Conservation (phyloP, 37 sponge, comb jelly and placozoan genomes). For the Petrosia ficiformis region DNA sequence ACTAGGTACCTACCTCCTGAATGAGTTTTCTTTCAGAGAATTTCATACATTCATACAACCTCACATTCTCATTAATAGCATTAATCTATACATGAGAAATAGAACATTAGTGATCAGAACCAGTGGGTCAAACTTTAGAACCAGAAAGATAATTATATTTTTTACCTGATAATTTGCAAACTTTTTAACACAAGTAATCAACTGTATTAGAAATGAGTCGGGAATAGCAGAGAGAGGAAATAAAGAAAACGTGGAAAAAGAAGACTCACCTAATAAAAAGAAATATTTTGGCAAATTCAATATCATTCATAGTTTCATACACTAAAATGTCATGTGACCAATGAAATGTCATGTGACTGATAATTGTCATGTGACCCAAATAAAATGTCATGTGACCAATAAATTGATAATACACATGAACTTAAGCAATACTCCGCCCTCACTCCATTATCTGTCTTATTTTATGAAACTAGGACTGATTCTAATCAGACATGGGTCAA, state of each 20-base stretch:
- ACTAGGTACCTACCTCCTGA: conserved; percentile 22
- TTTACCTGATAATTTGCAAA: conserved; percentile 35
- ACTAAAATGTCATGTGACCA: no score
- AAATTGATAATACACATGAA: no score
- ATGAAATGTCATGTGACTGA: no score
- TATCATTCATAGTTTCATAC: no score
- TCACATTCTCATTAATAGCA: conserved; percentile 48
- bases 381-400: no score
- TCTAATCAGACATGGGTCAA: no score
- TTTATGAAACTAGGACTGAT: no score
- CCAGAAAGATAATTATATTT: background rate
- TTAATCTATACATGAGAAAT: conserved; percentile 35
- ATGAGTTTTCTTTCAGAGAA: conserved; percentile 52
- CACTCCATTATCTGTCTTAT: no score
- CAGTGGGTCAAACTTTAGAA: background rate
- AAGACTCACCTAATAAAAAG: background rate
- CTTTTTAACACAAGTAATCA: conserved; percentile 24
- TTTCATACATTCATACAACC: conserved; percentile 68
- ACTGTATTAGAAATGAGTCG: conserved; percentile 40
- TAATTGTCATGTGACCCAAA: no score
- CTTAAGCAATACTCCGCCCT: no score
- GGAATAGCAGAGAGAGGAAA: conserved; percentile 43
- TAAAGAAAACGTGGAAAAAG: conserved; percentile 7
- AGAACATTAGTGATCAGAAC: background rate
- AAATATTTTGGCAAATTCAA: no score